Base-by-base conservation (phyloP, 2,888 invertebrate species). In the Tuta absoluta region DNA sequence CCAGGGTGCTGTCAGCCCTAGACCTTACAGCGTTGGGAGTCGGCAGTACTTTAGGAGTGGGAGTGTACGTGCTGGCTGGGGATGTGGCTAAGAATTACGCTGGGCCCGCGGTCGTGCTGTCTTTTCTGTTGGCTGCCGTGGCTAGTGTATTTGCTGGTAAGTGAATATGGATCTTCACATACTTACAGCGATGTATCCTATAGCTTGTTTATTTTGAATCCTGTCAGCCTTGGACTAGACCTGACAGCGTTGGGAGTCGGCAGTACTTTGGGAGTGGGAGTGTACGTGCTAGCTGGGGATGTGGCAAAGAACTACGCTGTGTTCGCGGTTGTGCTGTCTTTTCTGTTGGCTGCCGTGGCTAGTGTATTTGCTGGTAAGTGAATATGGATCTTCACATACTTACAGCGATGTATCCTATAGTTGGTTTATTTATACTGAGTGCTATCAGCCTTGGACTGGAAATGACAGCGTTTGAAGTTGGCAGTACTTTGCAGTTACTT, bases 31-130 rank as follows among this genome's bases (percentile, higher is more conserved):
- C 96, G 0, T 90, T 98, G 28, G 98, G 95, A 0, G 95, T 97
- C 41, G 97, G 97, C 67, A 95, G 96, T 68, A 97, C 97, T 0
- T 93, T 99, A 14, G 99, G 99, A 0, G 93, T 98, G 33, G 99
- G 99, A 0, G 98, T 98, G 14, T 99, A 99, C 83, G 98, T 99
- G 58, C 91, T 99, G 67, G 98, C 97, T 5, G 98, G 98, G 0
- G 94, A 96, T 11, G 98, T 98, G 2, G 98, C 98, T 11, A 95
- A 95, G 79, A 93, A 94, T 49, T 95, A 95, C 2, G 97, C 98
- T 0, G 99, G 99, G 0, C 99, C 99, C 0, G 97, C 97, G 0
- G 97, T 98, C 1, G 95, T 96, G 7, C 78, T 99, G 19, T 98
- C 98, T 45, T 98, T 98, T 81, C 88, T 98, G 19, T 95, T 98